Conservation (phyloP, 2,888 invertebrate genomes). For the Lochmaea capreae region DNA sequence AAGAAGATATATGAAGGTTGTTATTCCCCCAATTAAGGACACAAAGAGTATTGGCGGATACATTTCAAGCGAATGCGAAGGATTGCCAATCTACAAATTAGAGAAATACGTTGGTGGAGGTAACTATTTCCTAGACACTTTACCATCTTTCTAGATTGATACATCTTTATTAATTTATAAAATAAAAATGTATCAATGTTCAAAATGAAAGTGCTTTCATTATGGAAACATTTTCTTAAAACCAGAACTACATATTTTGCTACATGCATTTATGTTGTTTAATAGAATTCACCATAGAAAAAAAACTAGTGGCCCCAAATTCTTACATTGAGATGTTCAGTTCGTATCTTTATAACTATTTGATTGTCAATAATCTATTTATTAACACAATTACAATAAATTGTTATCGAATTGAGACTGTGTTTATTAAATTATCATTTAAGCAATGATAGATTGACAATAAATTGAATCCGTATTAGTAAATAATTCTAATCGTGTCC, state of each 20-base stretch:
- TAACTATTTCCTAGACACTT: slow-evolving; percentile 62
- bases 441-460: not conserved
- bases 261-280: too few relatives aligned
- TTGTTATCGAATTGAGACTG: not conserved
- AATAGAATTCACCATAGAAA: too few relatives aligned
- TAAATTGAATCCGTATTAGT: not conserved
- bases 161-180: too few relatives aligned
- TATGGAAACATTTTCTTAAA: too few relatives aligned
- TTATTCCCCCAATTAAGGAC: slow-evolving; percentile 77
- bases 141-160: too few relatives aligned
- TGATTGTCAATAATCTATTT: not conserved
- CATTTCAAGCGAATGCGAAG: slow-evolving; percentile 77
- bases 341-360: too few relatives aligned
- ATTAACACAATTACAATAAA: not conserved
- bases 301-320: too few relatives aligned
- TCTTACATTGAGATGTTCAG: too few relatives aligned
- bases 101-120: slow-evolving; percentile 75
- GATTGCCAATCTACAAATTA: slow-evolving; percentile 79
- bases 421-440: not conserved
- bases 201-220: too few relatives aligned
- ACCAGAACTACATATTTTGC: too few relatives aligned
- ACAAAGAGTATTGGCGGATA: slow-evolving; percentile 74
- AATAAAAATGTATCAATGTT: too few relatives aligned
- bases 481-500: not conserved
- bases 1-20: slow-evolving; percentile 80